These are phyloP conservation scores for Triops cancriformis DNA, from an alignment of 1,140 invertebrate genomes.

Conservation along the genomic window DNA sequence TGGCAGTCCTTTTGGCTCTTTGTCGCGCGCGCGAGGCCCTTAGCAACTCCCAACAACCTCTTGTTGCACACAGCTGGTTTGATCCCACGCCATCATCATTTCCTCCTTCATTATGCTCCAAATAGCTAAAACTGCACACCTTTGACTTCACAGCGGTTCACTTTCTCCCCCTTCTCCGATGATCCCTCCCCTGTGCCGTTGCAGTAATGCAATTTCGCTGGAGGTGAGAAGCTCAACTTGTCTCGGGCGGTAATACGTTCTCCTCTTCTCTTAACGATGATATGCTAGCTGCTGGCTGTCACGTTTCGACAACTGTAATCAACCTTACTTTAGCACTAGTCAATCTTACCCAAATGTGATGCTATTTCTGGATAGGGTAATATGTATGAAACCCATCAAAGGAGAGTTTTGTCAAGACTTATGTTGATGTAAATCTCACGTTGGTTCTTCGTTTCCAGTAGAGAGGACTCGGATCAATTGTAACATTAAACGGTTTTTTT, in stretches of 20 bases:
- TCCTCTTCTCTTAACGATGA: not conserved
- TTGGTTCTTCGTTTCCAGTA: not conserved
- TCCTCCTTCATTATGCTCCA: slow-evolving; percentile 8
- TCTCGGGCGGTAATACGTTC: not conserved
- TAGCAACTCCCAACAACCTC: slow-evolving; percentile 12
- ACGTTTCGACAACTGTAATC: not conserved
- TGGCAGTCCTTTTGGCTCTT: not conserved
- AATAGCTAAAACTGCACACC: not conserved
- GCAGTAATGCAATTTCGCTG: not conserved
- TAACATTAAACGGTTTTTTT: too few relatives aligned
- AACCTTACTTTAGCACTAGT: not conserved
- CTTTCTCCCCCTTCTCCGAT: not conserved
- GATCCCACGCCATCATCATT: slow-evolving; percentile 12
- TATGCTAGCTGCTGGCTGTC: not conserved
- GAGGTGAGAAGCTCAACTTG: not conserved
- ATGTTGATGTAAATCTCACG: not conserved
- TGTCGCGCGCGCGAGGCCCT: not conserved
- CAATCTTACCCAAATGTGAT: not conserved
- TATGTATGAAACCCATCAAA: not conserved
- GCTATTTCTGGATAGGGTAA: not conserved
- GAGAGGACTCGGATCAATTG: too few relatives aligned
- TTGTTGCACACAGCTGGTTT: slow-evolving; percentile 13
- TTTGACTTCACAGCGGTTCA: slow-evolving; percentile 6
- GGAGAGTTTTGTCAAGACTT: not conserved
- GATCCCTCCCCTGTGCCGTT: not conserved